phyloP scores from a whole-genome alignment of 2,888 invertebrate genomes.

The Pyrgus malvae region DNA sequence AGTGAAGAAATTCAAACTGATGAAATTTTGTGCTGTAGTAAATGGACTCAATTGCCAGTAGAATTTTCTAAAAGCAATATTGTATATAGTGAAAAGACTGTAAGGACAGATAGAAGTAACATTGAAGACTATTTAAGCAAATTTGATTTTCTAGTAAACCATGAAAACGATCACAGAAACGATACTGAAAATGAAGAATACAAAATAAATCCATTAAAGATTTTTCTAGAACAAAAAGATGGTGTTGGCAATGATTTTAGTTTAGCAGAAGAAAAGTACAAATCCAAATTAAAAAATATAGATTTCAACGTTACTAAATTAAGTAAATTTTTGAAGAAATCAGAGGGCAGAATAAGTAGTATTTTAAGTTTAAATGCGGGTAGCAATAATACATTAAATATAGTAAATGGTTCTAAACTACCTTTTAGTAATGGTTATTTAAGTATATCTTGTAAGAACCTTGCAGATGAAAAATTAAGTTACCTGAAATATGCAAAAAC shows the following conservation, averaged over 20 bases:
- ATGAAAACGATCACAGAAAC: background rate
- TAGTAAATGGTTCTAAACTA: slow-evolving; percentile 49
- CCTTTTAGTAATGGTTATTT: slow-evolving; percentile 65
- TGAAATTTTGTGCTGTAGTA: slow-evolving; percentile 48
- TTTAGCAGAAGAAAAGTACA: slow-evolving; percentile 58
- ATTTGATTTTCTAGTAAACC: slow-evolving; percentile 1
- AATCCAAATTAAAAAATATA: slow-evolving; percentile 54
- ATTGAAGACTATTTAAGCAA: slow-evolving; percentile 48
- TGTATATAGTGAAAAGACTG: slow-evolving; percentile 36
- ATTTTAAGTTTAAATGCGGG: slow-evolving; percentile 55
- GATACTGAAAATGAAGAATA: slow-evolving; percentile 47
- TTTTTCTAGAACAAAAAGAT: slow-evolving; percentile 71
- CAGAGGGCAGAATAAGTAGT: slow-evolving; percentile 54
- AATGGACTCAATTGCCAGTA: slow-evolving; percentile 73
- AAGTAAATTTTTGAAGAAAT: slow-evolving; percentile 60
- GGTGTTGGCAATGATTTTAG: slow-evolving; percentile 60
- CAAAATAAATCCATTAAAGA: slow-evolving; percentile 55
- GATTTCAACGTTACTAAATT: slow-evolving; percentile 50
- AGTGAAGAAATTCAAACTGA: slow-evolving; percentile 68
- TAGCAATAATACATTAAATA: slow-evolving; percentile 44
- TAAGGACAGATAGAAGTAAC: slow-evolving; percentile 40
- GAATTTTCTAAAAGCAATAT: slow-evolving; percentile 61
- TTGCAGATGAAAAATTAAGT: slow-evolving; percentile 39
- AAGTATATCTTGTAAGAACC: slow-evolving; percentile 46
- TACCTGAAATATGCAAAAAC: slow-evolving; percentile 54